Conservation (phyloP, 2,888 invertebrate species). For the Pristionchus entomophagus region DNA sequence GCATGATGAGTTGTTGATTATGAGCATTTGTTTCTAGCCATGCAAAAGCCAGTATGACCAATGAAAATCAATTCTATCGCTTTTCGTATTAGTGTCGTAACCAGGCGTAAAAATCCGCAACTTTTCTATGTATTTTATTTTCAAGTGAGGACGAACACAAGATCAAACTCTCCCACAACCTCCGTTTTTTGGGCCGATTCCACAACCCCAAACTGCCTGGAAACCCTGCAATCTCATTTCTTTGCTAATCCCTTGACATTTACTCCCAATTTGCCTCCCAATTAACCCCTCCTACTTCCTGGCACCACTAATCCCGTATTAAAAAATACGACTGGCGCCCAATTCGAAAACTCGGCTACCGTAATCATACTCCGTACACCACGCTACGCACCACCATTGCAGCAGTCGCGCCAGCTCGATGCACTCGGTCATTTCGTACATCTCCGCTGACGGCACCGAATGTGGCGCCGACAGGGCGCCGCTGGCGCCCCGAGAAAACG, state of each 20-base stretch:
- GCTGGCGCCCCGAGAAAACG: background rate
- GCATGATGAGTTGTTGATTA: no score
- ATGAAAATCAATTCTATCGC: no score
- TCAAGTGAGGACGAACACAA: no score
- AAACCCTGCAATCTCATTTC: background rate
- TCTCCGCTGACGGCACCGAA: background rate
- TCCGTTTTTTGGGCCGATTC: no score
- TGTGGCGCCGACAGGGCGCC: background rate
- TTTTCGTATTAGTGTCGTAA: no score
- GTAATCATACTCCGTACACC: background rate
- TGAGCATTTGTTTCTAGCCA: no score
- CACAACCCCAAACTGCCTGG: background rate
- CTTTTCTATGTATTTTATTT: no score
- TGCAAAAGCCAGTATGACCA: no score
- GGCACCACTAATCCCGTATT: background rate
- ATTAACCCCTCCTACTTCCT: background rate
- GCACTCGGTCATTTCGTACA: slow-evolving; percentile 48
- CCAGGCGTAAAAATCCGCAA: no score
- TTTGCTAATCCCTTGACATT: slow-evolving; percentile 13
- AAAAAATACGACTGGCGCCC: background rate
- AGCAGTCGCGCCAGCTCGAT: slow-evolving; percentile 42
- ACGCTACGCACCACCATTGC: slow-evolving; percentile 7
- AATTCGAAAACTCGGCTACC: background rate
- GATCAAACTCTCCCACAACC: no score
- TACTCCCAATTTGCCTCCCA: background rate